Evolutionary conservation across 2,113 vertebrate genomes (phyloP).

Genomic region (Notarius lentiginosus): DNA sequence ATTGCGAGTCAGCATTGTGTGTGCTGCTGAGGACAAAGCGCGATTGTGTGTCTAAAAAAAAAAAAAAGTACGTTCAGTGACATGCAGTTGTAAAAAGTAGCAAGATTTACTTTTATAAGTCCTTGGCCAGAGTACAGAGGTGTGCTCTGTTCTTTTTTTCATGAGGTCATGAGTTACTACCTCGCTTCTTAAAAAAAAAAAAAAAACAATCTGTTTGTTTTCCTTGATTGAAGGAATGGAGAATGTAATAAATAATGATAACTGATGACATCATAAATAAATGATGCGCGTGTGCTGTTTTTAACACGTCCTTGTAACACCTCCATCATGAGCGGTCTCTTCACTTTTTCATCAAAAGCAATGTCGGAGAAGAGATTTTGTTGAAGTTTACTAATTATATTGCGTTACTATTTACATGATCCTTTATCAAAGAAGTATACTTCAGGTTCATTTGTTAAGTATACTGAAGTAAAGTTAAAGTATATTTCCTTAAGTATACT

Average conservation of each 20-base stretch:
- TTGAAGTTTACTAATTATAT: no score
- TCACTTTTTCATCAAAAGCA: neutral
- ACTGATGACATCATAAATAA: neutral
- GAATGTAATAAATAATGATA: neutral
- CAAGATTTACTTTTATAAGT: constrained; percentile 25
- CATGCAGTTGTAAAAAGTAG: constrained; percentile 7
- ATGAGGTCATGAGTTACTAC: neutral
- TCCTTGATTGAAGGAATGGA: neutral
- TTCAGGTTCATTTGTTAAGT: no score
- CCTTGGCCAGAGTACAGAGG: constrained; percentile 22
- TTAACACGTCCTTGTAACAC: neutral
- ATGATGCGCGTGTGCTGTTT: neutral
- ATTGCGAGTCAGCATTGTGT: constrained; percentile 44
- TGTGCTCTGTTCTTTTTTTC: neutral
- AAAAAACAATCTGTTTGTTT: neutral
- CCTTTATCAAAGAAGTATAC: no score
- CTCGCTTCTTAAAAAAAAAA: neutral
- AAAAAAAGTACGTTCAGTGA: constrained; percentile 5
- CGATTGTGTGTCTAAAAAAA: constrained; percentile 16
- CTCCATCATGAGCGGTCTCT: neutral
- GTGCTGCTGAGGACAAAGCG: constrained; percentile 33
- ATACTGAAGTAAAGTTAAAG: no score
- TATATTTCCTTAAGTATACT: no score
- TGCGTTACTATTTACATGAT: no score
- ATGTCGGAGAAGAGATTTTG: neutral